Evolutionary conservation across 2,797 vertebrate genomes (phyloP).

Genomic region (Salmo trutta): DNA sequence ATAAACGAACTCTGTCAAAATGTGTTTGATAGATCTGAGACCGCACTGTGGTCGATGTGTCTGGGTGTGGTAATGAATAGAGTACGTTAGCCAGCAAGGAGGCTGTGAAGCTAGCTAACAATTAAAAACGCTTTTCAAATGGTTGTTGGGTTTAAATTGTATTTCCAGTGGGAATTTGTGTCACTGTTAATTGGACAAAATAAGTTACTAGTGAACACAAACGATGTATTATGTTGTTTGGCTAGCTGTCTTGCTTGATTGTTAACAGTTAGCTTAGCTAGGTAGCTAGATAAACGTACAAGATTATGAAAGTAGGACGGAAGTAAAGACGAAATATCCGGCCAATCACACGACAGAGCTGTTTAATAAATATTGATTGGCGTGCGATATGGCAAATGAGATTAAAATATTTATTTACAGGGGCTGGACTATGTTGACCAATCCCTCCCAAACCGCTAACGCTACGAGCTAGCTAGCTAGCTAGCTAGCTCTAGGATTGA

Average conservation of each 20-base stretch:
- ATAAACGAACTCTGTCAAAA: too few species aligned
- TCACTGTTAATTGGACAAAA: background rate
- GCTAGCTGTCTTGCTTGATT: background rate
- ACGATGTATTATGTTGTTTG: background rate
- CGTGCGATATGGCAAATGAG: slow-evolving; percentile 11
- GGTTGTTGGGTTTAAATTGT: too few species aligned
- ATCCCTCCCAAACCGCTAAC: slow-evolving; percentile 36
- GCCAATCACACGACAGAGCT: slow-evolving; percentile 47
- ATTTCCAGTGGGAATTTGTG: background rate
- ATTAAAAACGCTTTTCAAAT: background rate
- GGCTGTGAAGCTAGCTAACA: background rate
- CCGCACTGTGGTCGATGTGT: background rate
- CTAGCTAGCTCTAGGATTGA: background rate
- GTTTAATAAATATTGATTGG: slow-evolving; percentile 22
- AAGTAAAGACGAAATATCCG: slow-evolving; percentile 38
- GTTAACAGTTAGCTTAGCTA: background rate
- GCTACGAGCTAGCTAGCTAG: background rate
- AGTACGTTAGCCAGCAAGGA: background rate
- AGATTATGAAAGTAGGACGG: background rate
- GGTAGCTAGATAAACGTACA: slow-evolving; percentile 11
- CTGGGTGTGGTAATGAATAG: slow-evolving; percentile 62
- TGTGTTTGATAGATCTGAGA: too few species aligned
- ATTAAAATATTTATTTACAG: slow-evolving; percentile 32
- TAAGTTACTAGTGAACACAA: background rate
- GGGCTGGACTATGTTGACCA: background rate